Evolutionary conservation across 2,888 invertebrate species (phyloP).

Genomic region (Teleiodes luculella): DNA sequence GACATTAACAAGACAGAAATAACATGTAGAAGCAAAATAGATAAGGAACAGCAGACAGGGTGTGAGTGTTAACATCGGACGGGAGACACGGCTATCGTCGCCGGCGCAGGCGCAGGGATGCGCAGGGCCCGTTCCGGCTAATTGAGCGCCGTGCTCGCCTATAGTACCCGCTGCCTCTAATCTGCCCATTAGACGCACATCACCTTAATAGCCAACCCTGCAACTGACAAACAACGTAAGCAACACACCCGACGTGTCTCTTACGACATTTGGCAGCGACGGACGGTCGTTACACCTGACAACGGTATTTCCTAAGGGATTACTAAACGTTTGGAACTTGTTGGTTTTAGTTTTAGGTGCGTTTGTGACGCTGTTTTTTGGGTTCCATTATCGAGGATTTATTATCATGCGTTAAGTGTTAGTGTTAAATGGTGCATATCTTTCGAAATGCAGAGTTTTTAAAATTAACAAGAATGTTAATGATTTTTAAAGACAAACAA

Average conservation of each 20-base stretch:
- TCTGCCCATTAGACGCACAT: conserved; percentile 14
- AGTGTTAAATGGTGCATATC: background rate
- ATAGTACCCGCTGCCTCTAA: conserved; percentile 3
- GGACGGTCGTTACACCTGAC: background rate
- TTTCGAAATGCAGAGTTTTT: too few species aligned
- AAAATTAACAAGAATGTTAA: too few species aligned
- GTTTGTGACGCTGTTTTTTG: background rate
- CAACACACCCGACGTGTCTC: background rate
- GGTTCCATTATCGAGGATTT: background rate
- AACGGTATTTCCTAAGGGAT: background rate
- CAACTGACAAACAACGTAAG: background rate
- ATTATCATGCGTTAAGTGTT: background rate
- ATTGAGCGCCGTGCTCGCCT: conserved; percentile 9
- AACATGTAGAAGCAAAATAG: too few species aligned
- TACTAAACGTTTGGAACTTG: background rate
- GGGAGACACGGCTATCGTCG: background rate
- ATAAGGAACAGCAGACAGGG: background rate
- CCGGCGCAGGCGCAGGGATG: background rate
- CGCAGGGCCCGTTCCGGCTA: conserved; percentile 9
- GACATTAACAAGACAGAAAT: too few species aligned
- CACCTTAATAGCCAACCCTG: conserved; percentile 8
- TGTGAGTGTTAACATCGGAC: conserved; percentile 2
- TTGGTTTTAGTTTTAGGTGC: conserved; percentile 1
- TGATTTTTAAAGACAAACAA: too few species aligned
- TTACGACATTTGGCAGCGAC: background rate